Evolutionary conservation across 2,888 invertebrate species (phyloP).

Genomic region (Hirtodrosophila trivittata): DNA sequence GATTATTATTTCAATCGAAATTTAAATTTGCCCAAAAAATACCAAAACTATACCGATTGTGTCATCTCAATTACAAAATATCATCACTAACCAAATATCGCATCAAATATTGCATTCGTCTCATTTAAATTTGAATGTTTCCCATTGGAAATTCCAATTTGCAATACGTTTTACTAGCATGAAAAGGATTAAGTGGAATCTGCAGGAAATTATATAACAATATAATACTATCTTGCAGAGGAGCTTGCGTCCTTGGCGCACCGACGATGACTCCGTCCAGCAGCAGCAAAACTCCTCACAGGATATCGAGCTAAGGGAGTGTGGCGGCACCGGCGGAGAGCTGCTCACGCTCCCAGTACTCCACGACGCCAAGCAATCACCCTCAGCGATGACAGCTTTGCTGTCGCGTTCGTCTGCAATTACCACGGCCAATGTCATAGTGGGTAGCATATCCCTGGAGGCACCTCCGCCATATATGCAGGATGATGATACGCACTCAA

Average conservation of each 20-base stretch:
- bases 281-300: slow-evolving; percentile 67
- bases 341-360: slow-evolving; percentile 71
- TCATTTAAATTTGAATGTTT: no score
- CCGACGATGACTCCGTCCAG: slow-evolving; percentile 77
- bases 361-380: slow-evolving; percentile 55
- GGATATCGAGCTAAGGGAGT: slow-evolving; percentile 70
- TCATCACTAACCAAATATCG: no score
- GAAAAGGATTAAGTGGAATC: neutral
- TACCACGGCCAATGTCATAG: slow-evolving; percentile 81
- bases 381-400: slow-evolving; percentile 62
- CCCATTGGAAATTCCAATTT: neutral
- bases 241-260: slow-evolving; percentile 82
- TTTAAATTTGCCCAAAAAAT: neutral
- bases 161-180: neutral
- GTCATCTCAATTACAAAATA: no score
- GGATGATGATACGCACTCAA: slow-evolving; percentile 70
- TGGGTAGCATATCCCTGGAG: slow-evolving; percentile 83
- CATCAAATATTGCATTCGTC: no score
- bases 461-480: slow-evolving; percentile 82
- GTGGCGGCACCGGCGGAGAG: slow-evolving; percentile 59
- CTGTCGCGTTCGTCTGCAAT: slow-evolving; percentile 78
- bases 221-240: slow-evolving; percentile 66
- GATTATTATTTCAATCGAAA: no score
- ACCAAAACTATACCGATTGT: no score
- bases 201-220: no score